Evolutionary conservation across 2,888 invertebrate genomes (phyloP).

Genomic region (Zonitis immaculata): DNA sequence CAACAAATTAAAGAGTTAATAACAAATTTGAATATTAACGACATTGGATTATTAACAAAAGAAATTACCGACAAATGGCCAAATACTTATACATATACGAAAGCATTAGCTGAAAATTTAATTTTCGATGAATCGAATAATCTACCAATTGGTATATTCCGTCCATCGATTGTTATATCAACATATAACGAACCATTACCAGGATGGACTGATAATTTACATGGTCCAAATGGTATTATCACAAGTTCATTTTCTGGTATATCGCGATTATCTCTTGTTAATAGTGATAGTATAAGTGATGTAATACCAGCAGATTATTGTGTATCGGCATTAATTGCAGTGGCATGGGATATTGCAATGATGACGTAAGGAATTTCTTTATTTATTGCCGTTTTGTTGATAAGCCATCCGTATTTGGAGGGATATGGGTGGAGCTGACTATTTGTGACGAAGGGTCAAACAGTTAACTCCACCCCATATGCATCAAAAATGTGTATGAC

Average conservation of each 20-base stretch:
- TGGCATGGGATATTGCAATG: conserved; percentile 60
- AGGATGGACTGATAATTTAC: conserved; percentile 75
- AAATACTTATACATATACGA: conserved; percentile 84
- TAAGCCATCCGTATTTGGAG: too few species aligned
- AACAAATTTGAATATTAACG: background rate
- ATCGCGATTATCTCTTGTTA: conserved; percentile 65
- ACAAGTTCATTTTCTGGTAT: conserved; percentile 72
- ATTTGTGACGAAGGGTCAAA: too few species aligned
- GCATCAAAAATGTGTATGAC: too few species aligned
- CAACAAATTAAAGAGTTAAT: background rate
- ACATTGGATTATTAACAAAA: background rate
- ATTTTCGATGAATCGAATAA: conserved; percentile 56
- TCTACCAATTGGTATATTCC: conserved; percentile 70
- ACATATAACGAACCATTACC: conserved; percentile 19
- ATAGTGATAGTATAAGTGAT: conserved; percentile 63
- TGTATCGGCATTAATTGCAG: conserved; percentile 72
- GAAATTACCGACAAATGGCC: conserved; percentile 64
- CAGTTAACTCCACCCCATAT: background rate
- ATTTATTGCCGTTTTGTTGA: too few species aligned
- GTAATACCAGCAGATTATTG: conserved; percentile 70
- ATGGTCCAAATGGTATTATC: conserved; percentile 73
- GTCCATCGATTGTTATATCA: conserved; percentile 69
- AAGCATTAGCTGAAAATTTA: conserved; percentile 74
- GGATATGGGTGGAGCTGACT: too few species aligned
- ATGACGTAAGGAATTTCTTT: too few species aligned